Percentiles rank a stretch among this genome's conserved stretches.
Evolutionary conservation across 2,888 invertebrate species (phyloP).

Genomic region (Sesia apiformis): DNA sequence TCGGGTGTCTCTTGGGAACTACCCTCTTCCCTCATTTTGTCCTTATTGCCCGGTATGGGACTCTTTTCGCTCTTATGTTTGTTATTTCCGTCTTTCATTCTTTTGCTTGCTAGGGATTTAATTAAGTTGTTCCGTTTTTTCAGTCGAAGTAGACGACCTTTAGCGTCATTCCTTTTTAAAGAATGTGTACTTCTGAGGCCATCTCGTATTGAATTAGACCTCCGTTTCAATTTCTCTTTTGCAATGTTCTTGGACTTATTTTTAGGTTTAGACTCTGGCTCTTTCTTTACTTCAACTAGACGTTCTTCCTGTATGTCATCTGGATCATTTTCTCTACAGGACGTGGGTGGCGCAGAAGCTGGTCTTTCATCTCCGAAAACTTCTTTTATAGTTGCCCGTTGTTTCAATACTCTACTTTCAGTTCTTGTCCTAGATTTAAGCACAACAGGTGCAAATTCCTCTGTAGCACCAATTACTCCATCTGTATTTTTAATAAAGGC

Average conservation of each 20-base stretch:
- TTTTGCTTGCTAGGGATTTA: conserved; percentile 54
- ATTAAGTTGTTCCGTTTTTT: conserved; percentile 66
- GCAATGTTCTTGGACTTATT: conserved; percentile 53
- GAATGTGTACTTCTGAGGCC: conserved; percentile 64
- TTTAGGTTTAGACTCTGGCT: conserved; percentile 45
- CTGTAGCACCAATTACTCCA: conserved; percentile 72
- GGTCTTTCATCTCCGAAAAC: conserved; percentile 87
- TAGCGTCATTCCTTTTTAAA: conserved; percentile 59
- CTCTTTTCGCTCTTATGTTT: conserved; percentile 49
- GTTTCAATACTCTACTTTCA: conserved; percentile 81
- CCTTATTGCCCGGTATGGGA: conserved; percentile 51
- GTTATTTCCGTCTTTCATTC: conserved; percentile 49
- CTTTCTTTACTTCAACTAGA: conserved; percentile 39
- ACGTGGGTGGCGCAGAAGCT: conserved; percentile 85
- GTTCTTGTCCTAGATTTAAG: conserved; percentile 83
- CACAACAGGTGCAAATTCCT: conserved; percentile 81
- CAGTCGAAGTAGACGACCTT: conserved; percentile 55
- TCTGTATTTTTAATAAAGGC: conserved; percentile 78
- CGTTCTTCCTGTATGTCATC: conserved; percentile 36
- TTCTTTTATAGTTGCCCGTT: conserved; percentile 85
- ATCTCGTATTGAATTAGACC: conserved; percentile 61
- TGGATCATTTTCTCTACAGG: conserved; percentile 66
- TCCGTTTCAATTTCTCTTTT: conserved; percentile 52
- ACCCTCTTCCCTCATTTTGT: conserved; percentile 50
- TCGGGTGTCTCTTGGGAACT: conserved; percentile 38